These are phyloP conservation scores for Tapirus indicus DNA, from an alignment of 2,797 vertebrate genomes.

Conservation along the genomic window DNA sequence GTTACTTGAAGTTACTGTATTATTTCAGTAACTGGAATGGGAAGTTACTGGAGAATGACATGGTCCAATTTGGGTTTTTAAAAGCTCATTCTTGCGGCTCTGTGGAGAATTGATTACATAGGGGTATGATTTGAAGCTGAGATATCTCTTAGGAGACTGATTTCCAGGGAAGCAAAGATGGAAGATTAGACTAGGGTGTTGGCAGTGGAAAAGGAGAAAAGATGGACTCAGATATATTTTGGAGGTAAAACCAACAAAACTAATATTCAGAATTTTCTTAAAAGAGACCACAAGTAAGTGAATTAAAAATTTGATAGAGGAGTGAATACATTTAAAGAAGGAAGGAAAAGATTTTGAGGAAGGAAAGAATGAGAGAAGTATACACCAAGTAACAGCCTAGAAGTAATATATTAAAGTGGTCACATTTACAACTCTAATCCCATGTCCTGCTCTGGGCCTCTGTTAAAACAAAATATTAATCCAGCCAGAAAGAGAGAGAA, in stretches of 20 bases:
- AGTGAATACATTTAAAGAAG: neutral
- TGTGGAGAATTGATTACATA: neutral
- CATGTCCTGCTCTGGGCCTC: neutral
- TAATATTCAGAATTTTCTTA: constrained; percentile 26
- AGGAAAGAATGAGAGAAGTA: neutral
- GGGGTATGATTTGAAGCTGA: neutral
- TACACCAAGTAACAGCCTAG: neutral
- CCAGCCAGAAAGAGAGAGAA: neutral
- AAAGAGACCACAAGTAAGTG: neutral
- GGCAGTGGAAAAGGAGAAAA: neutral
- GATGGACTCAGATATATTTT: neutral
- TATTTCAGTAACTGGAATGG: neutral
- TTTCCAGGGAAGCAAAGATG: neutral
- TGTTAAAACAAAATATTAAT: neutral
- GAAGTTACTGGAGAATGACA: neutral
- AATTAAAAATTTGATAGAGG: neutral
- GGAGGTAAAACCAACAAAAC: neutral
- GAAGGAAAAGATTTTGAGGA: neutral
- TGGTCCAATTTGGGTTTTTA: neutral
- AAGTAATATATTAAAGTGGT: neutral
- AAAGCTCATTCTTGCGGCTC: neutral
- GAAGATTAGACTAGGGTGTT: neutral
- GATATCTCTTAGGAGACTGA: neutral
- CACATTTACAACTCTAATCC: neutral
- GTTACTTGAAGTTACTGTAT: neutral